Evolutionary conservation across 2,888 invertebrate species (phyloP).

Genomic region (Rhagonycha lutea): DNA sequence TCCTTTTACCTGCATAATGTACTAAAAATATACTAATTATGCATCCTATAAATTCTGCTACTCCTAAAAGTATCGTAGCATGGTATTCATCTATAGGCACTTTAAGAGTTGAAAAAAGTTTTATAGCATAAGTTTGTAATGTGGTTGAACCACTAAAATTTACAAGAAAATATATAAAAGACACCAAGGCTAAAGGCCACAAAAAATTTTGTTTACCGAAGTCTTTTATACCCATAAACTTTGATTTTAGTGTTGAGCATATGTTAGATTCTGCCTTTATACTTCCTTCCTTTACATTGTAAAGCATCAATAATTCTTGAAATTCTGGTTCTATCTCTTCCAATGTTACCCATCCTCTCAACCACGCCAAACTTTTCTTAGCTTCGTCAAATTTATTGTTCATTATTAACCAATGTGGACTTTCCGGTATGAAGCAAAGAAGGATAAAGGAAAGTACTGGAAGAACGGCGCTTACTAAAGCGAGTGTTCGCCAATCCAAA

Average conservation of each 20-base stretch:
- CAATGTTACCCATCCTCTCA: constrained; percentile 75
- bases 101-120: constrained; percentile 71
- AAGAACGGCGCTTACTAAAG: constrained; percentile 68
- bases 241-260: not conserved
- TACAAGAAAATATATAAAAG: constrained; percentile 70
- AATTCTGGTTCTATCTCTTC: constrained; percentile 65
- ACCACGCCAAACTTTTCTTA: constrained; percentile 72
- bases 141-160: constrained; percentile 79
- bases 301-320: constrained; percentile 52
- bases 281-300: constrained; percentile 21
- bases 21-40: constrained; percentile 68
- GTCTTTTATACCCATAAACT: constrained; percentile 47
- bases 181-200: constrained; percentile 69
- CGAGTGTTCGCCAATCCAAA: constrained; percentile 72
- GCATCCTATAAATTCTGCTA: constrained; percentile 71
- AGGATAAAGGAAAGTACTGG: constrained; percentile 67
- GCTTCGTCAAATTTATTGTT: constrained; percentile 70
- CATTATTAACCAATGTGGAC: constrained; percentile 79
- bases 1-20: constrained; percentile 74
- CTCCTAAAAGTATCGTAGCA: constrained; percentile 73
- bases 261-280: constrained; percentile 4
- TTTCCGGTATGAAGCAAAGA: constrained; percentile 77
- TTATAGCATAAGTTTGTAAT: constrained; percentile 74
- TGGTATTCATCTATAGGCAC: constrained; percentile 78
- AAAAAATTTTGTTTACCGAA: constrained; percentile 67